Percentiles rank a stretch among this genome's conserved stretches.
Conservation (phyloP, 2,797 vertebrate genomes). For the Pangasius krempfi region DNA sequence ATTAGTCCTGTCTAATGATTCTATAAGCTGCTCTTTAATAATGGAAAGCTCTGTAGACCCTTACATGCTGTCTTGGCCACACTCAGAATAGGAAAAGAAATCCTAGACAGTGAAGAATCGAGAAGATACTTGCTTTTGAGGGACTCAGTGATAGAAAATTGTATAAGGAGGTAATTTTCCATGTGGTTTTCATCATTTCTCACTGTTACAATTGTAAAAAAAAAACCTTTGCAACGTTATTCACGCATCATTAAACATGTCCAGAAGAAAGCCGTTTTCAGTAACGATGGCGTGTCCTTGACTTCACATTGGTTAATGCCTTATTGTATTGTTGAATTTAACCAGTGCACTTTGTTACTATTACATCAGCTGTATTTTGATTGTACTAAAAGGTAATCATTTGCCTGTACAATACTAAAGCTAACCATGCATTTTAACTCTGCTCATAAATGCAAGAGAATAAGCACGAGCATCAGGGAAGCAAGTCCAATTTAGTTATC, state of each 20-base stretch:
- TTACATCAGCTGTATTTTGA: conserved; percentile 19
- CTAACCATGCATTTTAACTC: conserved; percentile 39
- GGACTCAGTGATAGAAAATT: neutral
- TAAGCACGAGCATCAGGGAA: neutral
- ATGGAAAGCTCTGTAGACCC: conserved; percentile 34
- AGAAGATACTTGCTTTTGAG: neutral
- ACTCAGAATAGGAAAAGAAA: conserved; percentile 20
- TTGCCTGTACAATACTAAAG: conserved; percentile 36
- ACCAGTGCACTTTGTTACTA: neutral
- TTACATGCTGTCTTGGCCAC: conserved; percentile 7
- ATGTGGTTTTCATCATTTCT: neutral
- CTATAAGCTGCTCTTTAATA: conserved; percentile 55
- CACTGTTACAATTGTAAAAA: neutral
- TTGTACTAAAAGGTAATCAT: conserved; percentile 48
- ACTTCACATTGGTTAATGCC: conserved; percentile 35
- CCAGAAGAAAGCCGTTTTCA: neutral
- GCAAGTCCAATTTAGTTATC: neutral
- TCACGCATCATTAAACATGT: conserved; percentile 16
- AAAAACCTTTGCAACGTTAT: neutral
- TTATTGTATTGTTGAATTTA: conserved; percentile 22
- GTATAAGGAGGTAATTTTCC: neutral
- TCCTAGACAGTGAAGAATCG: neutral
- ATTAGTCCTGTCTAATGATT: conserved; percentile 61
- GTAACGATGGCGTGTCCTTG: conserved; percentile 6
- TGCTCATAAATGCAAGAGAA: neutral